Evolutionary conservation across 2,113 vertebrate genomes (phyloP).

Genomic region (Lasiurus cinereus): DNA sequence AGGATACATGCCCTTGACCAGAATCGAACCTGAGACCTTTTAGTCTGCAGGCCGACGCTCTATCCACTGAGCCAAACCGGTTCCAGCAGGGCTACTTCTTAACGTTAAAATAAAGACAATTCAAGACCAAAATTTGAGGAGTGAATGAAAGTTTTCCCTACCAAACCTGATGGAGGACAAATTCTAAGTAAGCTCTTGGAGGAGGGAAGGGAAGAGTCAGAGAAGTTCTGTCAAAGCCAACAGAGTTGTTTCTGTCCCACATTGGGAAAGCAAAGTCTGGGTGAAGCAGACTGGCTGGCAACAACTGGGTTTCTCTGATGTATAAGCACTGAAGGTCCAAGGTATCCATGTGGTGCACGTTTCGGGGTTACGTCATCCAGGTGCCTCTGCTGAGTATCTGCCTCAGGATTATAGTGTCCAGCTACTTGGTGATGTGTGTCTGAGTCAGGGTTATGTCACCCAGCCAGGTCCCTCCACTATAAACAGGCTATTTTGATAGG

Average conservation of each 20-base stretch:
- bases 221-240: slow-evolving; percentile 7
- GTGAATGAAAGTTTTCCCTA: background rate
- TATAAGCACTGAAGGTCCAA: background rate
- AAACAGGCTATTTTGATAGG: background rate
- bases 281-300: background rate
- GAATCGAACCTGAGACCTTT: no score
- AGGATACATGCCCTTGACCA: no score
- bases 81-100: background rate
- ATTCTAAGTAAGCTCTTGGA: background rate
- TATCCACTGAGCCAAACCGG: no score
- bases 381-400: background rate
- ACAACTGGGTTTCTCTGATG: background rate
- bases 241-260: background rate
- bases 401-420: background rate
- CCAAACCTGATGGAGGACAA: slow-evolving; percentile 16
- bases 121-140: background rate
- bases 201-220: background rate
- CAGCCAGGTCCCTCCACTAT: background rate
- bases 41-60: no score
- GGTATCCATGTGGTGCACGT: background rate
- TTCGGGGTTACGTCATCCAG: background rate
- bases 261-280: background rate
- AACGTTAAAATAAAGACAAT: slow-evolving; percentile 16
- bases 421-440: background rate
- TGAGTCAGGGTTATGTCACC: background rate